phyloP scores from a whole-genome alignment of 2,797 vertebrate species.

The Neosalanx taihuensis region DNA sequence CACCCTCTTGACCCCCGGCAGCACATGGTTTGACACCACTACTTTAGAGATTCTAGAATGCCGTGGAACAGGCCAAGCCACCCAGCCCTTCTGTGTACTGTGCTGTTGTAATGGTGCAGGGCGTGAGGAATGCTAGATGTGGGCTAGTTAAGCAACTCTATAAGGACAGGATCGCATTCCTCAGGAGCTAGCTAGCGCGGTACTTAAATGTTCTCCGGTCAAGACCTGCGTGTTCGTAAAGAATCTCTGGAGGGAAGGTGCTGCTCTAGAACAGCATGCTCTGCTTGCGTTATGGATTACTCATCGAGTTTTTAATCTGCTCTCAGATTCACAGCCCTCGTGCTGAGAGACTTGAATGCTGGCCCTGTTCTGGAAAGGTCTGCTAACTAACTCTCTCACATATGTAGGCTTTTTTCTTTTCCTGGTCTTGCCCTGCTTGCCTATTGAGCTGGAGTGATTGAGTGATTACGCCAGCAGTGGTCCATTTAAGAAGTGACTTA shows the following conservation, averaged over 20 bases:
- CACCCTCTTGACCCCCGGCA: too few relatives aligned
- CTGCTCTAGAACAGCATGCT: too few relatives aligned
- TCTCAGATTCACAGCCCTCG: too few relatives aligned
- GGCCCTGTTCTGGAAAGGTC: neutral
- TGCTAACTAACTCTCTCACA: conserved; percentile 17
- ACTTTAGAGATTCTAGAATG: neutral
- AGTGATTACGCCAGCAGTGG: conserved; percentile 13
- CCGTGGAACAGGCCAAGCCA: neutral
- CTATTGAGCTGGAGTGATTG: neutral
- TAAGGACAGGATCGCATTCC: neutral
- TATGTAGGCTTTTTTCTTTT: conserved; percentile 7
- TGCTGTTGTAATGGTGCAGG: too few relatives aligned
- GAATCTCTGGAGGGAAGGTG: too few relatives aligned
- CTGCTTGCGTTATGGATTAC: too few relatives aligned
- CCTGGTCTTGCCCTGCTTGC: neutral
- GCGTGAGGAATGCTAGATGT: neutral
- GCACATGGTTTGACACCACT: too few relatives aligned
- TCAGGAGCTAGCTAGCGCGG: neutral
- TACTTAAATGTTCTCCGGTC: neutral
- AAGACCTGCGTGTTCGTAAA: neutral
- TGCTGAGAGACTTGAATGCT: too few relatives aligned
- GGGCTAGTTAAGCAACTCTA: neutral
- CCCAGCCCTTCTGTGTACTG: neutral
- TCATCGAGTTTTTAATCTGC: too few relatives aligned
- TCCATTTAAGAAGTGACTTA: conserved; percentile 4